These are phyloP conservation scores for Erebia epiphron DNA, from an alignment of 2,888 invertebrate genomes.

Conservation along the genomic window DNA sequence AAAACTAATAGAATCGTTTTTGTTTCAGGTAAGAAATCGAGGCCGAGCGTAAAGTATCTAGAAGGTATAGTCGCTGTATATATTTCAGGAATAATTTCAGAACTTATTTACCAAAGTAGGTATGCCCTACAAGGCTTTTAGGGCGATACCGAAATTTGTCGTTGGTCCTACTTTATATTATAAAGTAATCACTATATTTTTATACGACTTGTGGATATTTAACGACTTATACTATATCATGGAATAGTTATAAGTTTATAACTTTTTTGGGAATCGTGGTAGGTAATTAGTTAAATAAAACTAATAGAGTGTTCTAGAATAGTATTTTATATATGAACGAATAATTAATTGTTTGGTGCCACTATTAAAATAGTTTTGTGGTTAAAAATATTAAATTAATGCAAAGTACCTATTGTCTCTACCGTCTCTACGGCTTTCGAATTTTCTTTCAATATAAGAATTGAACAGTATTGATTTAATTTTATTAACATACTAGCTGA, in stretches of 20 bases:
- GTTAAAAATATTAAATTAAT: too few species aligned
- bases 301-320: too few species aligned
- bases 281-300: not conserved
- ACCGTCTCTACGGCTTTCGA: too few species aligned
- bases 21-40: conserved; percentile 61
- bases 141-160: not conserved
- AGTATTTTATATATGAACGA: too few species aligned
- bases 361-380: too few species aligned
- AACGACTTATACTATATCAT: too few species aligned
- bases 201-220: not conserved
- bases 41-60: not conserved
- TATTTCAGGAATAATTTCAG: not conserved
- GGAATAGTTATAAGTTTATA: not conserved
- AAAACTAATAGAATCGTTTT: conserved; percentile 42
- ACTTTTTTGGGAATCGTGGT: not conserved
- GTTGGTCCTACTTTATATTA: conserved; percentile 1
- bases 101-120: not conserved
- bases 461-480: too few species aligned
- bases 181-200: not conserved
- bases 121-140: not conserved
- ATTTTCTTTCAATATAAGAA: too few species aligned
- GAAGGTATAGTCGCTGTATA: not conserved
- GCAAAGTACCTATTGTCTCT: too few species aligned
- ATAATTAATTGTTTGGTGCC: too few species aligned
- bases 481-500: too few species aligned